Percentiles rank a stretch among this genome's conserved stretches.
These are phyloP conservation scores for Schizotus pectinicornis DNA, from an alignment of 2,888 invertebrate genomes.

Conservation along the genomic window DNA sequence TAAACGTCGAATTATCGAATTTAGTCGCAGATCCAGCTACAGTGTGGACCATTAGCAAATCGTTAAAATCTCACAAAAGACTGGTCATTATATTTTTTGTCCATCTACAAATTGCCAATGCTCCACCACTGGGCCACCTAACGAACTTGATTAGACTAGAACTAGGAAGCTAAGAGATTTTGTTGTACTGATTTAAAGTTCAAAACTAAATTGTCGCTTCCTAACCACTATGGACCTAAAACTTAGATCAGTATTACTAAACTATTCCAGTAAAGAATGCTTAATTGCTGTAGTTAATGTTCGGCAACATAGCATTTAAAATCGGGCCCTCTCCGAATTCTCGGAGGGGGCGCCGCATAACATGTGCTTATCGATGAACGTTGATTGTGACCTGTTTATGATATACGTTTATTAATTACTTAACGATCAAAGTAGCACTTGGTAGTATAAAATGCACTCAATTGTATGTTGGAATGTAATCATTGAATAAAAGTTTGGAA, in stretches of 20 bases:
- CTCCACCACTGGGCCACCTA: conserved; percentile 8
- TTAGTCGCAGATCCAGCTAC: not conserved
- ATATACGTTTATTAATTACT: conserved; percentile 10
- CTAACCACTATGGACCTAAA: conserved; percentile 2
- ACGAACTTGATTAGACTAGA: conserved; percentile 9
- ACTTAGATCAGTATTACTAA: conserved; percentile 3
- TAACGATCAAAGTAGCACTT: conserved; percentile 16
- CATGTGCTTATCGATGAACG: conserved; percentile 23
- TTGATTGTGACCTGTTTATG: conserved; percentile 21
- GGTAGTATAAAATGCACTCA: conserved; percentile 21
- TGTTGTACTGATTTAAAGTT: too few species aligned
- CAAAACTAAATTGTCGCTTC: conserved; percentile 9
- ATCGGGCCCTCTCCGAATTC: not conserved
- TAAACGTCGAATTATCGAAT: conserved; percentile 3
- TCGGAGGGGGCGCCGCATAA: not conserved
- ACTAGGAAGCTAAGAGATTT: too few species aligned
- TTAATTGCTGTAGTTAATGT: conserved; percentile 24
- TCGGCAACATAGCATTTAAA: conserved; percentile 16
- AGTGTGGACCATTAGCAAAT: conserved; percentile 22
- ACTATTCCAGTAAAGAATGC: conserved; percentile 4
- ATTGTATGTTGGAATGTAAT: conserved; percentile 26
- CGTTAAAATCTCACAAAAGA: conserved; percentile 22
- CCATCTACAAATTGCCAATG: conserved; percentile 31
- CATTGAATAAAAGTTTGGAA: conserved; percentile 18
- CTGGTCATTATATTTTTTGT: conserved; percentile 31